phyloP scores from a whole-genome alignment of 2,797 vertebrate genomes.

The Mastacembelus armatus region DNA sequence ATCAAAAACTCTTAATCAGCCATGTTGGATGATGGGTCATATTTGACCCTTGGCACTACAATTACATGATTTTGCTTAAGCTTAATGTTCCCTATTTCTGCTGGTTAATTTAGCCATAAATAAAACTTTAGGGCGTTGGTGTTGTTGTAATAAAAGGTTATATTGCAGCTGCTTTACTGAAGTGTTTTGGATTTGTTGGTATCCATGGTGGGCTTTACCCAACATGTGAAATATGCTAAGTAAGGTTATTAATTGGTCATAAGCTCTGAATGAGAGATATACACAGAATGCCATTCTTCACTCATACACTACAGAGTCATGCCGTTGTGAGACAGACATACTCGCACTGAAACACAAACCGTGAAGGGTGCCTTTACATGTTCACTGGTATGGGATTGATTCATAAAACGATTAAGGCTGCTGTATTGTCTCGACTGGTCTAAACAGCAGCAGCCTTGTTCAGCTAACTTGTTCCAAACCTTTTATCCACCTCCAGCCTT shows the following conservation, averaged over 20 bases:
- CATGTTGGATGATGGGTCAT: constrained; percentile 51
- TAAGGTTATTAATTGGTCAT: constrained; percentile 56
- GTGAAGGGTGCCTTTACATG: constrained; percentile 14
- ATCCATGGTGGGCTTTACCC: constrained; percentile 57
- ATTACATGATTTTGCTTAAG: constrained; percentile 62
- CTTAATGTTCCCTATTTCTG: constrained; percentile 72
- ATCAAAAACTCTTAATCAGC: constrained; percentile 47
- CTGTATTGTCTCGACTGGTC: constrained; percentile 60
- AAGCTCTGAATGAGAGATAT: constrained; percentile 38
- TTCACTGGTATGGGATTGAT: constrained; percentile 44
- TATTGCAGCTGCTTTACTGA: constrained; percentile 56
- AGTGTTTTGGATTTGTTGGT: constrained; percentile 64
- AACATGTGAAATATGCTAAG: constrained; percentile 55
- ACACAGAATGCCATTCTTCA: constrained; percentile 9
- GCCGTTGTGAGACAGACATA: constrained; percentile 5
- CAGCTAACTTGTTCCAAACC: constrained; percentile 49
- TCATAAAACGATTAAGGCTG: constrained; percentile 56
- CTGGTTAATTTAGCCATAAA: constrained; percentile 77
- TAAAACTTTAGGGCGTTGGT: constrained; percentile 53
- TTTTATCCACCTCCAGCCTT: constrained; percentile 69
- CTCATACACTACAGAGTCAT: constrained; percentile 10
- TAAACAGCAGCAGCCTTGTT: constrained; percentile 72
- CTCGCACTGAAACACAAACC: constrained; percentile 17
- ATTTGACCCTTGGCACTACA: constrained; percentile 61
- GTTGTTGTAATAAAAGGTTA: constrained; percentile 59